A percentile compares a stretch with the other conserved stretches of the same genome.
Evolutionary conservation across 2,888 invertebrate genomes (phyloP).

Genomic region (Ectemnius cavifrons): DNA sequence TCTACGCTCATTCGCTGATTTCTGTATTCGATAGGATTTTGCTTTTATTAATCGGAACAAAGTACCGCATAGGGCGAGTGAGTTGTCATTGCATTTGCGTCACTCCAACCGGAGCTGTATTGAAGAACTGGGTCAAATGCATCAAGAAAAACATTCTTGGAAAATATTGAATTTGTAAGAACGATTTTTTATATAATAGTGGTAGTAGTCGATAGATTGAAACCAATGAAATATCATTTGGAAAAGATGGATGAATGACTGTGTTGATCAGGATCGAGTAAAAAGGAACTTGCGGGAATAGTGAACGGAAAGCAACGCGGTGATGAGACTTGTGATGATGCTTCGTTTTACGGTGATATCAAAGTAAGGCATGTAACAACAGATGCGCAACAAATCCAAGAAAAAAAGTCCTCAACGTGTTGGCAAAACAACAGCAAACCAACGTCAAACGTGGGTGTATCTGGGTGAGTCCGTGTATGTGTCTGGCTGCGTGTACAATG

Average conservation of each 20-base stretch:
- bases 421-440: constrained; percentile 76
- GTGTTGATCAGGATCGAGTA: constrained; percentile 8
- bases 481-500: no score
- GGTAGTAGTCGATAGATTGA: background rate
- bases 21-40: no score
- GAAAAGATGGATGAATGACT: background rate
- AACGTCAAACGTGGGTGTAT: constrained; percentile 74
- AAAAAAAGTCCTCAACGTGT: constrained; percentile 65
- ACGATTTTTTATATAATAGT: no score
- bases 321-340: constrained; percentile 50
- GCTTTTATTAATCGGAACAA: no score
- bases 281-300: background rate
- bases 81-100: no score
- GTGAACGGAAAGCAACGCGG: constrained; percentile 43
- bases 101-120: no score
- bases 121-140: no score
- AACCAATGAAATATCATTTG: background rate
- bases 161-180: no score
- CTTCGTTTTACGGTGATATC: constrained; percentile 55
- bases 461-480: constrained; percentile 16
- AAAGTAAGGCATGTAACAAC: constrained; percentile 64
- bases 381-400: constrained; percentile 62
- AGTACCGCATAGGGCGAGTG: no score
- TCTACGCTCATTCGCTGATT: no score
- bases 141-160: no score